phyloP scores from a whole-genome alignment of 2,113 vertebrate genomes.

The Orthonyx spaldingii region DNA sequence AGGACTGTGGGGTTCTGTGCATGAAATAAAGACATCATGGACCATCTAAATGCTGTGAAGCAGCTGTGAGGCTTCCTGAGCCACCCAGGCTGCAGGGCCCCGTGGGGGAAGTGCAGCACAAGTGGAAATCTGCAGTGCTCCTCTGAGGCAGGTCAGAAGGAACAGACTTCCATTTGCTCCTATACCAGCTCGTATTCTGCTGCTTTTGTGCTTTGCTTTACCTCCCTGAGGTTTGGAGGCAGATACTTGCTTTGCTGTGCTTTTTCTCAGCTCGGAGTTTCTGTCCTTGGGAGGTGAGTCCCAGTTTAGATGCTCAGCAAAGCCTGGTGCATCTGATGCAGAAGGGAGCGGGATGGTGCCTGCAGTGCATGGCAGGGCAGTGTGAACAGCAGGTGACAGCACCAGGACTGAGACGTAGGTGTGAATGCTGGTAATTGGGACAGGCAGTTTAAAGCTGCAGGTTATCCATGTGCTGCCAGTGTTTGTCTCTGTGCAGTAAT shows the following conservation, averaged over 20 bases:
- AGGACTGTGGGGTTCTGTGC: neutral
- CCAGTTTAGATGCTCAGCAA: neutral
- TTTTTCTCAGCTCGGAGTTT: neutral
- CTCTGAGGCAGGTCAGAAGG: neutral
- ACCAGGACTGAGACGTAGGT: rapidly evolving
- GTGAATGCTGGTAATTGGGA: neutral
- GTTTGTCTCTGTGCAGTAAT: neutral
- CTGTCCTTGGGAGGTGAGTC: neutral
- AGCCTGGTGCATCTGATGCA: neutral
- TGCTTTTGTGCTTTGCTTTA: neutral
- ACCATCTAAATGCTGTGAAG: neutral
- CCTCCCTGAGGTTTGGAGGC: neutral
- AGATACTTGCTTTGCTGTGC: neutral
- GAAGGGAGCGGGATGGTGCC: neutral
- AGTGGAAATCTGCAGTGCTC: neutral
- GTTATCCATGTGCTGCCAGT: neutral
- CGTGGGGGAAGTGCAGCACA: rapidly evolving
- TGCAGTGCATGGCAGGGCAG: neutral
- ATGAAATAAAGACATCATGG: neutral
- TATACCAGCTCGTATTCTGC: rapidly evolving
- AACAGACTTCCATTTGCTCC: neutral
- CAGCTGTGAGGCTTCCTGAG: neutral
- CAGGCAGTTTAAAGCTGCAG: neutral
- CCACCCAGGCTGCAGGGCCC: neutral
- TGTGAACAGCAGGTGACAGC: neutral